Percentiles rank a stretch among this genome's conserved stretches.
These are phyloP conservation scores for Glaucopsyche alexis DNA, from an alignment of 2,888 invertebrate species.

Conservation along the genomic window DNA sequence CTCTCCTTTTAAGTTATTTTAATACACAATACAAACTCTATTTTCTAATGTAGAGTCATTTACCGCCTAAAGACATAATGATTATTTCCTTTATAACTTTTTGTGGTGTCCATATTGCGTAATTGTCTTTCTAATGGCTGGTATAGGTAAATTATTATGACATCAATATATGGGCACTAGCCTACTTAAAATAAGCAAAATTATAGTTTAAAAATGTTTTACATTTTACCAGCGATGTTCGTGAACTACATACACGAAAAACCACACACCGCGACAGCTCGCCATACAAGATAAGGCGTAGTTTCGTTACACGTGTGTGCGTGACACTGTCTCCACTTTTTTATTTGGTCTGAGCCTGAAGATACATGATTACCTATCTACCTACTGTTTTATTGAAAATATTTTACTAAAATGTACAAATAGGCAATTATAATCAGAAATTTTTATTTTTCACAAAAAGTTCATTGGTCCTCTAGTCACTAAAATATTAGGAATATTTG, in stretches of 20 bases:
- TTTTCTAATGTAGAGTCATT: slow-evolving; percentile 10
- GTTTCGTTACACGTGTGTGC: no score
- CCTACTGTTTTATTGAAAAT: no score
- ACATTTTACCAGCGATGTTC: neutral
- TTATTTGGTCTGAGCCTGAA: no score
- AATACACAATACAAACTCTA: slow-evolving; percentile 5
- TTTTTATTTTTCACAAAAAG: neutral
- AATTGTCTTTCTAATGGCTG: neutral
- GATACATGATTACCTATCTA: no score
- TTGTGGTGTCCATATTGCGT: neutral
- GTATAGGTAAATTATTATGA: neutral
- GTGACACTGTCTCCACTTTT: no score
- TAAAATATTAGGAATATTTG: neutral
- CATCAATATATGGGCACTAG: neutral
- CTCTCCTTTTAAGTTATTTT: neutral
- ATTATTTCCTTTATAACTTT: neutral
- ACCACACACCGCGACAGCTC: no score
- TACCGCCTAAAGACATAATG: slow-evolving; percentile 6
- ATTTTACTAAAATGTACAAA: no score
- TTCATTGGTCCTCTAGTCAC: slow-evolving; percentile 1
- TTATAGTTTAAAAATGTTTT: neutral
- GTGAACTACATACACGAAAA: no score
- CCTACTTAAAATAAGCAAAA: neutral
- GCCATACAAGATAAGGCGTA: no score
- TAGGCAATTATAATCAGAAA: no score